Percentiles rank a stretch among this genome's conserved stretches.
These are phyloP conservation scores for Redunca redunca DNA, from an alignment of 2,113 vertebrate genomes.

Conservation along the genomic window DNA sequence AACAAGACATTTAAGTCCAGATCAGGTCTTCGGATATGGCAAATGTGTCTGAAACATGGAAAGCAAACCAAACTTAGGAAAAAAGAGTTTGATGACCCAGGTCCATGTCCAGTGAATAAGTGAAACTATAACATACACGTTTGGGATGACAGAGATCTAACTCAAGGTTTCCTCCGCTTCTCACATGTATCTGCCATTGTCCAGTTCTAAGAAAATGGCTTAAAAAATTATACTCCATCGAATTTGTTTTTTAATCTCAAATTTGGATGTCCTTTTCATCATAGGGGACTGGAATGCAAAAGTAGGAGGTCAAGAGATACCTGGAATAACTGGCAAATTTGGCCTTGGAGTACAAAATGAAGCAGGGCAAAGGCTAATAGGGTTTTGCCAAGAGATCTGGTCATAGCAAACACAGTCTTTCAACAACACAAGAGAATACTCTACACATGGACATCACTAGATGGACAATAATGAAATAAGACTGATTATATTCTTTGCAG, in stretches of 20 bases:
- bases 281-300: not conserved
- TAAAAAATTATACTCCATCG: not conserved
- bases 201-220: not conserved
- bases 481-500: not conserved
- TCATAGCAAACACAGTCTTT: not conserved
- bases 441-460: not conserved
- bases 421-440: not conserved
- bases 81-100: not conserved
- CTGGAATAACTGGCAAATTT: not conserved
- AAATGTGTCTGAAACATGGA: not conserved
- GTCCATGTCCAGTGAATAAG: not conserved
- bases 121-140: not conserved
- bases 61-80: not conserved
- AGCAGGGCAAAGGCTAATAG: not conserved
- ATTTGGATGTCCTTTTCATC: not conserved
- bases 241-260: not conserved
- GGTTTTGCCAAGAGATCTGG: not conserved
- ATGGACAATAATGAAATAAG: not conserved
- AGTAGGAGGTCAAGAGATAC: not conserved
- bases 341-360: not conserved
- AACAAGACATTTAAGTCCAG: not conserved
- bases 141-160: not conserved
- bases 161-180: not conserved
- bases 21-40: not conserved
- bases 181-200: not conserved